Percentiles rank a stretch among this genome's conserved stretches.
Conservation (phyloP, 92 coral and sea anemone species). For the Bergia sp. region DNA sequence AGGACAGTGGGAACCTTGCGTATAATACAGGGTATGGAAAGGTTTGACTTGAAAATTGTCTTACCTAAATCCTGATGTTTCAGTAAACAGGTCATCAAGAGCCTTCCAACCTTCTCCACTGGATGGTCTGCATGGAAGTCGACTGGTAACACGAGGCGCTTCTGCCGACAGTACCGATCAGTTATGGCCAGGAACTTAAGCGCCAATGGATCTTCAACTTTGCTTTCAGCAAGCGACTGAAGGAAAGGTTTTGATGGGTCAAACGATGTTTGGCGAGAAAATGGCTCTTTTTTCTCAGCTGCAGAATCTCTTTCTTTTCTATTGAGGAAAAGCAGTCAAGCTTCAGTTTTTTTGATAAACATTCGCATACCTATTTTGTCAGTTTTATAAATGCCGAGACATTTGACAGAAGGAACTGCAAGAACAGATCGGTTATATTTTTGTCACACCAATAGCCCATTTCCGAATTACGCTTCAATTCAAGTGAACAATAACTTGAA, state of each 20-base stretch:
- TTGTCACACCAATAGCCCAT: not conserved
- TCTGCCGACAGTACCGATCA: conserved; percentile 88
- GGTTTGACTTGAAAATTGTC: not conserved
- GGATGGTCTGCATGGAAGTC: conserved; percentile 97
- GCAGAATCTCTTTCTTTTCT: conserved; percentile 76
- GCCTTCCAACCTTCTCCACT: conserved; percentile 90
- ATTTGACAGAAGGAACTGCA: not conserved
- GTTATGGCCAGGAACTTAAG: conserved; percentile 80
- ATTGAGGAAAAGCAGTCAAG: not conserved
- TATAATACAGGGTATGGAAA: too few relatives aligned
- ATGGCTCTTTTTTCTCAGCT: conserved; percentile 74
- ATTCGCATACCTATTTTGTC: not conserved
- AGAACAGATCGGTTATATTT: not conserved
- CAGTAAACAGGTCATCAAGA: conserved; percentile 86
- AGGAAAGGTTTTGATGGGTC: conserved; percentile 87
- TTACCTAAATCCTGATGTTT: conserved; percentile 96
- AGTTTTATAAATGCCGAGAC: not conserved
- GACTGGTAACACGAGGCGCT: conserved; percentile 85
- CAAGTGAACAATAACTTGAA: too few relatives aligned
- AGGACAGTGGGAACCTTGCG: too few relatives aligned
- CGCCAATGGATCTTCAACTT: conserved; percentile 79
- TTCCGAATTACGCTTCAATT: too few relatives aligned
- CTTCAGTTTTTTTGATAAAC: not conserved
- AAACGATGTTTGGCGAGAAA: conserved; percentile 60
- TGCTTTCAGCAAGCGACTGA: conserved; percentile 73